Evolutionary conservation across 1,140 invertebrate species (phyloP).

Genomic region (Patella vulgata): DNA sequence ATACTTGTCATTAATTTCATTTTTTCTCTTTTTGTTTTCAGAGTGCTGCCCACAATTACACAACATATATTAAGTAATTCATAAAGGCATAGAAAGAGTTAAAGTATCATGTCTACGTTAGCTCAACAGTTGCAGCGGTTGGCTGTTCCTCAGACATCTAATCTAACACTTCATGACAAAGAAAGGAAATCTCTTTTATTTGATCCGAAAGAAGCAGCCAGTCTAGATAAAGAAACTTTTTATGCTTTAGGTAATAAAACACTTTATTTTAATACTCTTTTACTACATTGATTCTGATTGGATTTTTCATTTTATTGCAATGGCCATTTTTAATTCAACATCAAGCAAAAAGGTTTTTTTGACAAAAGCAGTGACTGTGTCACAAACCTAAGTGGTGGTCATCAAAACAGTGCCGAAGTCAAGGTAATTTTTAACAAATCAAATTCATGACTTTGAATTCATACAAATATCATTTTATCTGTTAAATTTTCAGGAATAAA

Average conservation of each 20-base stretch:
- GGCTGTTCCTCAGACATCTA: constrained; percentile 79
- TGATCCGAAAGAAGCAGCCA: constrained; percentile 87
- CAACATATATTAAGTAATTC: no score
- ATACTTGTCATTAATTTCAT: no score
- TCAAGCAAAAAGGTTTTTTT: neutral
- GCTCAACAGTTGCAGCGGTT: constrained; percentile 84
- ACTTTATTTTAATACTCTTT: neutral
- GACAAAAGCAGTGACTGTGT: neutral
- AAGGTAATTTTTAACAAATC: neutral
- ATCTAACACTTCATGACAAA: constrained; percentile 74
- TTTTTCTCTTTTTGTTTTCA: no score
- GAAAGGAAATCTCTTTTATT: constrained; percentile 83
- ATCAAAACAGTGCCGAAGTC: no score
- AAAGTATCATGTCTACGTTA: constrained; percentile 75
- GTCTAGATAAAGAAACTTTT: constrained; percentile 82
- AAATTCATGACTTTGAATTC: no score
- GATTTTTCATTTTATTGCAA: neutral
- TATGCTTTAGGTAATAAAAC: constrained; percentile 79
- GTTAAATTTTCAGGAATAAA: constrained; percentile 72
- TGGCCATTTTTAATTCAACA: neutral
- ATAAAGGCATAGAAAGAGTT: no score
- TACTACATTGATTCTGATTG: neutral
- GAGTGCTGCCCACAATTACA: no score
- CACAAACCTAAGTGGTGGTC: neutral
- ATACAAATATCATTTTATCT: no score